phyloP scores from a whole-genome alignment of 30 jellyfish, hydroid and myxozoan genomes.

The Pseudorhiza aurosa region DNA sequence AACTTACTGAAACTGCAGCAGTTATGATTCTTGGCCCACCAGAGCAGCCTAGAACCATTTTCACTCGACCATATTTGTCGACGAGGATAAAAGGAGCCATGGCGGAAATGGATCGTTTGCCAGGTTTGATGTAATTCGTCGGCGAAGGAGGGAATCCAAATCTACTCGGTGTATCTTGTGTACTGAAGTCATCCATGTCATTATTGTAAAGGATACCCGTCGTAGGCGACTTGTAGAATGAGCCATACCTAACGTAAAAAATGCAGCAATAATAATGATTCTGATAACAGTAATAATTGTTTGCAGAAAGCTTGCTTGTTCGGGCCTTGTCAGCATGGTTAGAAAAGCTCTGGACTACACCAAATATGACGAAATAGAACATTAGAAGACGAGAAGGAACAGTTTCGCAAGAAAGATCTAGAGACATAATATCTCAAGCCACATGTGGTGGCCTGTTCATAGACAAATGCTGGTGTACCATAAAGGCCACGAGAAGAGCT shows the following conservation, averaged over 20 bases:
- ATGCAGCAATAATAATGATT: too few species aligned
- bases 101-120: constrained; percentile 89
- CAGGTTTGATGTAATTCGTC: constrained; percentile 76
- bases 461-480: too few species aligned
- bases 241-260: constrained; percentile 97
- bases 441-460: too few species aligned
- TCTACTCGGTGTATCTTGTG: constrained; percentile 78
- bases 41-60: constrained; percentile 90
- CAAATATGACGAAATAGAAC: too few species aligned
- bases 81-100: constrained; percentile 92
- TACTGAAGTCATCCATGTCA: constrained; percentile 94
- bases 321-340: too few species aligned
- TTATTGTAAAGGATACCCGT: constrained; percentile 94
- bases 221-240: constrained; percentile 80
- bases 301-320: too few species aligned
- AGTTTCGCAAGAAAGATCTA: too few species aligned
- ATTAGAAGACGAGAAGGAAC: too few species aligned
- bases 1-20: constrained; percentile 84
- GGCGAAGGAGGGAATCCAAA: constrained; percentile 92
- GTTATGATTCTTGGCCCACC: constrained; percentile 97
- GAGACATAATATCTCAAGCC: too few species aligned
- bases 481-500: too few species aligned
- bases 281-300: too few species aligned
- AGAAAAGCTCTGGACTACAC: too few species aligned
- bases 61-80: constrained; percentile 84